Conservation (phyloP, 2,113 vertebrate species). For the Hyaena hyaena region DNA sequence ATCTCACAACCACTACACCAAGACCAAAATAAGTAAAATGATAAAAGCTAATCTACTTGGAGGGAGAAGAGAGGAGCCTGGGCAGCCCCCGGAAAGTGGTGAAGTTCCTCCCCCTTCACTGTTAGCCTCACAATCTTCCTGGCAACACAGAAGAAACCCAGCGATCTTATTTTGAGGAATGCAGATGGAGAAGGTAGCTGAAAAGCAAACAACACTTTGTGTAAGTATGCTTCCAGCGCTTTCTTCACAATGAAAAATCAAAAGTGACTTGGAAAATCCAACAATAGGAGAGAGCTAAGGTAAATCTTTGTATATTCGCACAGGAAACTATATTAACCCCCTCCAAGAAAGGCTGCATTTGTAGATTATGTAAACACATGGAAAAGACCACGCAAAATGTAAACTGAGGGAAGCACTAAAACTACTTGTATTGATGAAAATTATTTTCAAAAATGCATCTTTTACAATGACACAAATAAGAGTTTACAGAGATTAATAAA, state of each 20-base stretch:
- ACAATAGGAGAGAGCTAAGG: neutral
- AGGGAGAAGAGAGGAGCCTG: accelerated
- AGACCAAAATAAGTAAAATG: neutral
- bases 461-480: neutral
- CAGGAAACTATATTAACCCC: neutral
- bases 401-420: neutral
- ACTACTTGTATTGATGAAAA: neutral
- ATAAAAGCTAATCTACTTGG: neutral
- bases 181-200: neutral
- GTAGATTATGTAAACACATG: neutral
- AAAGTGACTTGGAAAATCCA: neutral
- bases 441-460: neutral
- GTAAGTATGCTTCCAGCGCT: neutral
- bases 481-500: neutral
- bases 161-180: neutral
- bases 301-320: neutral
- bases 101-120: neutral
- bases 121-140: neutral
- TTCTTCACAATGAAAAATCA: neutral
- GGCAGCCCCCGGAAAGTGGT: neutral
- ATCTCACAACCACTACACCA: neutral
- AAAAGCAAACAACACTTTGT: neutral
- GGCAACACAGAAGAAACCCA: neutral
- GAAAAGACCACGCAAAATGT: neutral
- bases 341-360: neutral